phyloP scores from a whole-genome alignment of 1,140 invertebrate genomes.

The Spodoptera litura region DNA sequence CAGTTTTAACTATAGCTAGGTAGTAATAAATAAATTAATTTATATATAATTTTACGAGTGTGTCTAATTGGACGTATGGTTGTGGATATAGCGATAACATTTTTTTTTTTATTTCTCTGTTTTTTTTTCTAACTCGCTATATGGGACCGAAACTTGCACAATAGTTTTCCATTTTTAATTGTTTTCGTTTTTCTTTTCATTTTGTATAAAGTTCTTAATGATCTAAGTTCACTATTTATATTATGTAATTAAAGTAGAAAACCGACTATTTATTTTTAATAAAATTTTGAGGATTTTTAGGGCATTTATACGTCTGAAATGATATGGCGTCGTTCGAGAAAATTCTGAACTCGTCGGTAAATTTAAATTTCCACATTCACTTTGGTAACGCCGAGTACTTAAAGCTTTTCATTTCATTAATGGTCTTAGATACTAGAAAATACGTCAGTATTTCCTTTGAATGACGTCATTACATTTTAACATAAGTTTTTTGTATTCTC shows the following conservation, averaged over 20 bases:
- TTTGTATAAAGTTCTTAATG: slow-evolving; percentile 80
- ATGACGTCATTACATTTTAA: slow-evolving; percentile 72
- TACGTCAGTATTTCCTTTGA: slow-evolving; percentile 27
- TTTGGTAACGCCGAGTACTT: slow-evolving; percentile 21
- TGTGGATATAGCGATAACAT: slow-evolving; percentile 64
- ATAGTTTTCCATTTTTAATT: slow-evolving; percentile 40
- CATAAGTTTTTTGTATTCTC: slow-evolving; percentile 77
- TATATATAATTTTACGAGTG: slow-evolving; percentile 72
- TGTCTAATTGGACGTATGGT: slow-evolving; percentile 72
- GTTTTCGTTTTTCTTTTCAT: slow-evolving; percentile 61
- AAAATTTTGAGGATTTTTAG: slow-evolving; percentile 67
- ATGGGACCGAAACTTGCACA: slow-evolving; percentile 67
- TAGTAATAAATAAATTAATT: slow-evolving; percentile 75
- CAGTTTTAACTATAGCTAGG: slow-evolving; percentile 81
- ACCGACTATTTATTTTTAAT: slow-evolving; percentile 81
- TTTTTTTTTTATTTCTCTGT: slow-evolving; percentile 41
- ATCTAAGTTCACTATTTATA: slow-evolving; percentile 80
- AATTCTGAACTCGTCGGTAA: slow-evolving; percentile 25
- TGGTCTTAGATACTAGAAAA: neutral
- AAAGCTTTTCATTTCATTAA: slow-evolving; percentile 31
- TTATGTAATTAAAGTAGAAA: slow-evolving; percentile 76
- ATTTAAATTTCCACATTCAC: slow-evolving; percentile 9
- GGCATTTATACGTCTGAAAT: slow-evolving; percentile 67
- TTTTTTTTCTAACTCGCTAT: slow-evolving; percentile 53
- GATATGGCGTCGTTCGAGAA: slow-evolving; percentile 61